phyloP scores from a whole-genome alignment of 2,113 vertebrate species.

The Actinemys pallida region DNA sequence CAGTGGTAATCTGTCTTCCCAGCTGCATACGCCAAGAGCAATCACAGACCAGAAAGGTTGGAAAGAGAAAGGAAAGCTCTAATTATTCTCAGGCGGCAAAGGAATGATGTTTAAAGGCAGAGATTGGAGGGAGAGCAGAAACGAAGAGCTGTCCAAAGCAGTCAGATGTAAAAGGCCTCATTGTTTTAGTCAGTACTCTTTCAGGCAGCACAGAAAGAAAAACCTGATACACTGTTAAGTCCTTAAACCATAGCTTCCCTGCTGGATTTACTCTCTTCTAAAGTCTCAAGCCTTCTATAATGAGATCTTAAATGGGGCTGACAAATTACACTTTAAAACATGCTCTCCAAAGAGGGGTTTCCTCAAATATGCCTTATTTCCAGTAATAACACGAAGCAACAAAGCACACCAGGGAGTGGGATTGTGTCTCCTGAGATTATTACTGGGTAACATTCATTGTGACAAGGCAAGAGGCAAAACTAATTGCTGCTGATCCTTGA shows the following conservation, averaged over 20 bases:
- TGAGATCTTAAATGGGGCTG: not conserved
- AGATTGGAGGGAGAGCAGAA: not conserved
- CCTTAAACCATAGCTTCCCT: not conserved
- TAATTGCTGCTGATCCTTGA: not conserved
- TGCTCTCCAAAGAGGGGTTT: not conserved
- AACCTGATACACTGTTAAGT: not conserved
- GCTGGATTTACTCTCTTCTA: not conserved
- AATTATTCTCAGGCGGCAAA: conserved; percentile 55
- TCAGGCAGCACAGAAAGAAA: not conserved
- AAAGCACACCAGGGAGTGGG: not conserved
- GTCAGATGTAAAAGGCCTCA: rapidly evolving
- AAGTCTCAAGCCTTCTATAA: not conserved
- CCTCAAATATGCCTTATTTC: not conserved
- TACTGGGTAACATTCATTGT: not conserved
- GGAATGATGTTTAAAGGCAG: not conserved
- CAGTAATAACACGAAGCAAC: not conserved
- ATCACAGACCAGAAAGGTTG: not conserved
- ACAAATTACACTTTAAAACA: not conserved
- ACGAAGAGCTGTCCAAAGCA: not conserved
- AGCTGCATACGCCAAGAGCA: not conserved
- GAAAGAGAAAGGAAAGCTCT: conserved; percentile 23
- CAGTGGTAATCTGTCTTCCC: conserved; percentile 20
- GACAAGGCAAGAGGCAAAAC: not conserved
- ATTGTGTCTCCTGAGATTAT: not conserved
- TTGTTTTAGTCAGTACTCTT: not conserved